Evolutionary conservation across 2,888 invertebrate genomes (phyloP), one percentile per base, ranked within the genome.

Genomic region (Drosophila barbarae): DNA sequence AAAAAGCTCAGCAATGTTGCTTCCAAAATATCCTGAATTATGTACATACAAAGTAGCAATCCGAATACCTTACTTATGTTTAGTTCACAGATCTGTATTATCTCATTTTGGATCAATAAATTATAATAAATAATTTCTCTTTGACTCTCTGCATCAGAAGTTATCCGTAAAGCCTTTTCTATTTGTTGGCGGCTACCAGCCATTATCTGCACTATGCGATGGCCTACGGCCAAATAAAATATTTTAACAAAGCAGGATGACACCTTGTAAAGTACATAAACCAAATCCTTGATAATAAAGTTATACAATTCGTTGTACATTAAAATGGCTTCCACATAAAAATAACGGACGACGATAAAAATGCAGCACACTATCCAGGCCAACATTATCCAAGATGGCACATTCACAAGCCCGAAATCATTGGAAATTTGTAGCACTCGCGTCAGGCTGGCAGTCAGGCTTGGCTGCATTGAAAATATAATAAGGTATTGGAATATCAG

Each of bases 301-400:
- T 7, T 30, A 1, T 5, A 13, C 8, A 8, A 8, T 5, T 0
- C 0, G 1, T 1, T 0, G 8, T 4, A 18, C 18, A 18, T 18
- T 2, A 13, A 0, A 0, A 5, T 4, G 13, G 5, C 1, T 0
- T 30, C 5, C 1, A 2, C 13, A 8, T 5, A 46, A 0, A 0
- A 8, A 2, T 5, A 13, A 5, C 46, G 30, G 5, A 9, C 5
- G 1, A 30, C 0, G 8, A 18, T 0, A 30, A 13, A 0, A 8
- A 2, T 21, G 5, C 2, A 4, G 18, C 0, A 5, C 7, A 18
- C 18, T 8, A 30, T 8, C 46, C 46, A 44, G 44, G 15, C 7
- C 30, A 30, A 30, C 15, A 18, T 8, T 30, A 46, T 13, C 46
- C 30, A 46, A 18, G 30, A 30, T 13, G 46, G 46, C 13, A 46